Base-by-base conservation (phyloP, 1,140 invertebrate genomes). In the Macrobrachium rosenbergii region DNA sequence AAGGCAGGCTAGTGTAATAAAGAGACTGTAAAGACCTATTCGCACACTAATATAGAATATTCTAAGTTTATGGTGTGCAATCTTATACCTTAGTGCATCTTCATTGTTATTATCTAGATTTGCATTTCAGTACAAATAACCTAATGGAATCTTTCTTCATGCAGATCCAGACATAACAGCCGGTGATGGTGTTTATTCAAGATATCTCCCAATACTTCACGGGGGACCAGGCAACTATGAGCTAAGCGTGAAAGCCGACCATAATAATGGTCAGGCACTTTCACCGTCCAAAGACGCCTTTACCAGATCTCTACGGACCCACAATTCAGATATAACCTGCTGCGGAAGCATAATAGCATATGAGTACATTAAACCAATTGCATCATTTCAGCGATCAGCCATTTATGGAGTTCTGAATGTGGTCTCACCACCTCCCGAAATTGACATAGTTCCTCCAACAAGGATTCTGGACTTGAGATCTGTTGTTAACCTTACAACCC, bases 161-260 rank as follows among this genome's bases (percentile, higher is more conserved):
- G 21, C 87, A 94, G 94, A 94, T 91, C 94, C 94, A 6, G 95
- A 95, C 91, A 92, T 95, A 16, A 94, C 93, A n/a, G 93, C 93
- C 91, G 93, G 93, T 16, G 95, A 95, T 91, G 95, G 95, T n/a
- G 92, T 95, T 19, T 95, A 95, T 90, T 94, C 94, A 0, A 91
- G 94, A 79, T 95, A 94, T 89, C 94, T 94, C n/a, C 87, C 87
- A 2, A 80, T 64, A 63, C 72, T 88, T 58, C 82, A 87, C 6
- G 37, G 67, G 2, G 58, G 73, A 59, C 81, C 75, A 37, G 91
- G 91, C 12, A 80, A 78, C 60, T 90, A 90, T 60, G 82, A 83
- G 59, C 73, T 89, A 37, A 82, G 76, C 11, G 82, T 89, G 21
- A 63, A 43, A 16, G 89, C 77, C 7, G 80, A 75, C 28, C 81